Conservation (phyloP, 2,113 vertebrate species). For the Bufo bufo region DNA sequence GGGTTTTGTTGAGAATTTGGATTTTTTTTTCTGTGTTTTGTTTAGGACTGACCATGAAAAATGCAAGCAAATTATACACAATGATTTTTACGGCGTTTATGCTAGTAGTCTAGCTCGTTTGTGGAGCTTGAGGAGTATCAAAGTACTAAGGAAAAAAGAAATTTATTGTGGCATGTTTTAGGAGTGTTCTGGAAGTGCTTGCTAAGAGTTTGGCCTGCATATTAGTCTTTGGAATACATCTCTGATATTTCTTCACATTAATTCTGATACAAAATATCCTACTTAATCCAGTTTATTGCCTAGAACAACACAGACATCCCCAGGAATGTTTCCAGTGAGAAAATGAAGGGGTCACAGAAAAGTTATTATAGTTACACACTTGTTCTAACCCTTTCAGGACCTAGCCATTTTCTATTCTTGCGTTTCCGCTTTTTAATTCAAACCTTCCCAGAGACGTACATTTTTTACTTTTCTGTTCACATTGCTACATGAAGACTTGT, state of each 20-base stretch:
- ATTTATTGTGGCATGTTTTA: constrained; percentile 15
- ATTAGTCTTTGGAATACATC: not conserved
- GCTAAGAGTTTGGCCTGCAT: not conserved
- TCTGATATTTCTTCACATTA: not conserved
- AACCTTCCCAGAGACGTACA: too few species aligned
- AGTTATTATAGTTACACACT: not conserved
- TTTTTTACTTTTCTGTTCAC: too few species aligned
- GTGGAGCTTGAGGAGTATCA: not conserved
- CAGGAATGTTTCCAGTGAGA: not conserved
- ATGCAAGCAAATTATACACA: constrained; percentile 2
- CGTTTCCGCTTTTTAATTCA: too few species aligned
- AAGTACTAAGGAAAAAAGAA: constrained; percentile 25
- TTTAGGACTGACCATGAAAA: constrained; percentile 30
- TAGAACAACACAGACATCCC: not conserved
- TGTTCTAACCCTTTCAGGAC: too few species aligned
- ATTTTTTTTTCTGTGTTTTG: not conserved
- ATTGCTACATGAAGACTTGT: too few species aligned
- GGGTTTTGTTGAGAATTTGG: constrained; percentile 1
- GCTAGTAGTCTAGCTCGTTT: not conserved
- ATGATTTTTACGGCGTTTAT: not conserved
- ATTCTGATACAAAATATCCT: not conserved
- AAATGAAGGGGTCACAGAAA: not conserved
- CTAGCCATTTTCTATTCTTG: too few species aligned
- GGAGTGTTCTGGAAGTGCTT: not conserved
- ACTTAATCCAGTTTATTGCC: constrained; percentile 9